Conservation (phyloP, 1,140 invertebrate species). For the Ceratina calcarata region DNA sequence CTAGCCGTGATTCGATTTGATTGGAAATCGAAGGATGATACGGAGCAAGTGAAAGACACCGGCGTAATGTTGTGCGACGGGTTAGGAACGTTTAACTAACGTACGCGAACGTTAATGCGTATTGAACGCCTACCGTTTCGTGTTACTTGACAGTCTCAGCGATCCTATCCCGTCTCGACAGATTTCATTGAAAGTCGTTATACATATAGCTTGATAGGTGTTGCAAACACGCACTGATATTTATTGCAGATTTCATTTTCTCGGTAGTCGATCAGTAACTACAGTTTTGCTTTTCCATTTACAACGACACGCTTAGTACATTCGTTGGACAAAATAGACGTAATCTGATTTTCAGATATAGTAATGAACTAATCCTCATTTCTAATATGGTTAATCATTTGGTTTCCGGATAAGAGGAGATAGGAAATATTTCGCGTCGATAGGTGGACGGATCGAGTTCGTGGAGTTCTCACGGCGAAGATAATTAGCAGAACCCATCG, state of each 20-base stretch:
- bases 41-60: too few species aligned
- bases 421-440: conserved; percentile 1
- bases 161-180: background rate
- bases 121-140: background rate
- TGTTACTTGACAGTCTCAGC: conserved; percentile 14
- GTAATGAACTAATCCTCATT: too few species aligned
- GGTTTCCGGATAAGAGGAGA: background rate
- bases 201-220: background rate
- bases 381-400: too few species aligned
- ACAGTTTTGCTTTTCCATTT: too few species aligned
- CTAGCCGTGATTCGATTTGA: background rate
- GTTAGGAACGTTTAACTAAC: background rate
- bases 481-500: conserved; percentile 50
- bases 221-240: too few species aligned
- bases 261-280: too few species aligned
- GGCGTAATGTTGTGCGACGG: background rate
- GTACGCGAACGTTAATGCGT: background rate
- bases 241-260: too few species aligned
- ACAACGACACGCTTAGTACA: too few species aligned
- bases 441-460: conserved; percentile 15
- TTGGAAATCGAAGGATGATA: background rate
- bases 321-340: background rate
- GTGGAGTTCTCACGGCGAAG: conserved; percentile 33
- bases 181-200: background rate
- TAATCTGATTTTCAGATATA: background rate